Base-by-base conservation (phyloP, 2,113 vertebrate species). In the Psilopogon haemacephalus region DNA sequence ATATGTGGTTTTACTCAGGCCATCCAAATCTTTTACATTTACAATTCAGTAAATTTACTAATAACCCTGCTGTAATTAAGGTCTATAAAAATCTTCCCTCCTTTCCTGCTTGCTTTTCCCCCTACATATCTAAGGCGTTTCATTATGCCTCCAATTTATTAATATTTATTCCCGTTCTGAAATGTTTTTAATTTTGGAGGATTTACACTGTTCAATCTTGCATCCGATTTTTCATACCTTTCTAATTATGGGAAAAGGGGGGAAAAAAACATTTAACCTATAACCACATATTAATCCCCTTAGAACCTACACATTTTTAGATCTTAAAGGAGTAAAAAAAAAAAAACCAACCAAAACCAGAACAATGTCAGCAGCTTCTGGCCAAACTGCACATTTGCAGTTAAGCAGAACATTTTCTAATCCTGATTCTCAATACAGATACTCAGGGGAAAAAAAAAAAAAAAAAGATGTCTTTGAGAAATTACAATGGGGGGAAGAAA, bases 1-100 rank as follows among this genome's bases (percentile, higher is more conserved):
- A 98, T 98, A 98, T 97, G 97, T 98, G 97, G 98, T 98, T 98
- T 98, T 97, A 97, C 97, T 98, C 94, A 96, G 97, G 96, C 97
- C 97, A 97, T 98, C 97, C 95, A 96, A 97, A 97, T 98, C 97
- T 97, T 97, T 97, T 97, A 97, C 96, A 97, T 97, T 97, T 97
- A 97, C 96, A 97, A 97, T 98, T 97, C 97, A 97, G 97, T 98
- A 97, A 97, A 97, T 97, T 98, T 97, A 97, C 97, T 97, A 97
- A 97, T 97, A 97, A 97, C 96, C 96, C 96, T 97, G 96, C 97
- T 97, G 97, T 97, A 97, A 98, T 98, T 97, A 97, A 97, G 97
- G 96, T 96, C 97, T 98, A 96, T 95, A 97, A 97, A 97, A 97
- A 97, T 92, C 94, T 96, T 89, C 75, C 91, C 94, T 92, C 96